phyloP scores from a whole-genome alignment of 2,797 vertebrate genomes.

The Amphiprion clarkii region DNA sequence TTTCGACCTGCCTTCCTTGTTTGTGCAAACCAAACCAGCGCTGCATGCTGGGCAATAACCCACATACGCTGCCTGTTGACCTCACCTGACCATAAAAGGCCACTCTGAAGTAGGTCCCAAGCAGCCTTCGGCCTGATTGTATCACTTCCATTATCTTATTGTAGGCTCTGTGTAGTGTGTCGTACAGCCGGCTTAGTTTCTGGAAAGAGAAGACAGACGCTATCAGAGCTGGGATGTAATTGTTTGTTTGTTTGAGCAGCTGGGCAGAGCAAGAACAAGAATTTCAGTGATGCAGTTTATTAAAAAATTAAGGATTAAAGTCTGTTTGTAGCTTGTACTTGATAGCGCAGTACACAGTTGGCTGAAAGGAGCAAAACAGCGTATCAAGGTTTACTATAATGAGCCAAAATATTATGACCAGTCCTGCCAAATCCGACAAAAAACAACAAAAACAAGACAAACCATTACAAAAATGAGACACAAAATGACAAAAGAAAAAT shows the following conservation, averaged over 20 bases:
- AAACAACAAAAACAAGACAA: too few species aligned
- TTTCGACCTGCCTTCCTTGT: not conserved
- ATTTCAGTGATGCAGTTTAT: not conserved
- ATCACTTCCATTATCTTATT: conserved; percentile 96
- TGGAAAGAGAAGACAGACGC: conserved; percentile 58
- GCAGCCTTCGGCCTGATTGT: conserved; percentile 91
- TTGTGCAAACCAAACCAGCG: not conserved
- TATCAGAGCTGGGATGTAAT: not conserved
- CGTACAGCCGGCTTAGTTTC: conserved; percentile 96
- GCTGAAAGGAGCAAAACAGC: not conserved
- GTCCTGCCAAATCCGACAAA: not conserved
- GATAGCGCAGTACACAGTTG: fast-evolving
- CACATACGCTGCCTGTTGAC: not conserved
- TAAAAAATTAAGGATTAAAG: not conserved
- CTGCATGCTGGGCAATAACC: not conserved
- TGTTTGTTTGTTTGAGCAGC: not conserved
- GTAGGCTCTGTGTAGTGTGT: conserved; percentile 95
- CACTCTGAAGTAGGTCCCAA: conserved; percentile 97
- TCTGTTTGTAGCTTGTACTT: not conserved
- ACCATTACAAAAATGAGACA: too few species aligned
- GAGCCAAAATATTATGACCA: not conserved
- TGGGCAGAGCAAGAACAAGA: not conserved
- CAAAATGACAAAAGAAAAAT: too few species aligned
- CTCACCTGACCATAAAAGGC: conserved; percentile 97
- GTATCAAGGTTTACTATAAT: not conserved